Evolutionary conservation across 2,888 invertebrate species (phyloP).

Genomic region (Lithophane socia): DNA sequence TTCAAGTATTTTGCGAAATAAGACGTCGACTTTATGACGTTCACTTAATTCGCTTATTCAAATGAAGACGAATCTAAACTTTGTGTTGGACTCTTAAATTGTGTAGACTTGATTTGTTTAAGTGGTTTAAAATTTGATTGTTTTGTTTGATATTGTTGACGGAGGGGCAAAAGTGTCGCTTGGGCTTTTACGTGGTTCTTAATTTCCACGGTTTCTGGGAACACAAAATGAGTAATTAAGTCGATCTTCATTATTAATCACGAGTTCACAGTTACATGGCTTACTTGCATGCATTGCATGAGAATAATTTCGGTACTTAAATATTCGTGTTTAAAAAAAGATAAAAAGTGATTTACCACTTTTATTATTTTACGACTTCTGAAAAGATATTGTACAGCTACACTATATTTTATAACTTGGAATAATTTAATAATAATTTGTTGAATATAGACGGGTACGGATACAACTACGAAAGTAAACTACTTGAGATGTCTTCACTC

Average conservation of each 20-base stretch:
- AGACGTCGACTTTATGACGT: slow-evolving; percentile 67
- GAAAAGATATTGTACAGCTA: background rate
- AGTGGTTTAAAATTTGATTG: slow-evolving; percentile 62
- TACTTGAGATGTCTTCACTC: background rate
- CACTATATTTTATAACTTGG: too few species aligned
- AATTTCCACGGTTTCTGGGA: slow-evolving; percentile 18
- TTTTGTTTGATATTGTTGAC: slow-evolving; percentile 48
- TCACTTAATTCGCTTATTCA: slow-evolving; percentile 69
- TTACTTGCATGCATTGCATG: too few species aligned
- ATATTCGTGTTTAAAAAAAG: too few species aligned
- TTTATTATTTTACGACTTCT: background rate
- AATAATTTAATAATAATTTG: background rate
- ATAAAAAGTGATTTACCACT: too few species aligned
- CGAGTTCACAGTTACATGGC: background rate
- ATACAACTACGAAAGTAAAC: slow-evolving; percentile 11
- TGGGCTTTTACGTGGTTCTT: background rate
- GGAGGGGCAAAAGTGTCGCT: slow-evolving; percentile 22
- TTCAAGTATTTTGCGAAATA: slow-evolving; percentile 63
- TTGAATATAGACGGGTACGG: background rate
- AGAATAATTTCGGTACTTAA: too few species aligned
- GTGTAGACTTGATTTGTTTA: slow-evolving; percentile 65
- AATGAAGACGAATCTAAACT: slow-evolving; percentile 68
- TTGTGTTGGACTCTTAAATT: slow-evolving; percentile 64
- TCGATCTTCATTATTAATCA: background rate
- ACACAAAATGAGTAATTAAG: background rate